Base-by-base conservation (phyloP, 2,888 invertebrate species). In the Eupsilia transversa region DNA sequence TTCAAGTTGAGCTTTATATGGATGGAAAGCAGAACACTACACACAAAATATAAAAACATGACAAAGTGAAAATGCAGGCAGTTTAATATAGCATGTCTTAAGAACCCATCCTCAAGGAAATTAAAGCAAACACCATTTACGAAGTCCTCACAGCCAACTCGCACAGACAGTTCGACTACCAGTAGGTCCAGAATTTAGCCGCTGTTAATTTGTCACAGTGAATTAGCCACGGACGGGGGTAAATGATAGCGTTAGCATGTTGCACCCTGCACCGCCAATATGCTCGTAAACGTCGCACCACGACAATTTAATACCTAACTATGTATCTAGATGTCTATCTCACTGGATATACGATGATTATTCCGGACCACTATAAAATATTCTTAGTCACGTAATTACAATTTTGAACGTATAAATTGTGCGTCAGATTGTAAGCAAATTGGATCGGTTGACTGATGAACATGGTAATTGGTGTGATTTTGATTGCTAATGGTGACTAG, bases 201-300 rank as follows among this genome's bases (percentile, higher is more conserved):
- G 93, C 93, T 94, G 95, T 95, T 96, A 96, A 96, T 96, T 96
- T 96, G 96, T 96, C 96, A 96, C 95, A 93, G 94, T 95, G 96
- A 96, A 96, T 96, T 96, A 96, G 96, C 95, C 93, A 93, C 92
- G 94, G 94, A 90, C 92, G 92, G 94, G 91, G 94, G 94, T 95
- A 95, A 95, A 93, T 94, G 95, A 96, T 96, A 94, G 96, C 93
- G 91, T 91, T 94, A 93, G 94, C 95, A 95, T 95, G 95, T 95
- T 94, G 96, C 96, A 94, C 96, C 95, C 95, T 93, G 93, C 91
- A 91, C 91, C 94, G 94, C 95, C 95, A 95, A 96, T 96, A 95
- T 93, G 94, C 93, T 95, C 95, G 94, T 96, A 94, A 95, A 94
- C 89, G 94, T 95, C 94, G 90, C 89, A 91, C 90, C 86, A 88